These are phyloP conservation scores for Tigriopus californicus DNA, from an alignment of 2,888 invertebrate species.

Conservation along the genomic window DNA sequence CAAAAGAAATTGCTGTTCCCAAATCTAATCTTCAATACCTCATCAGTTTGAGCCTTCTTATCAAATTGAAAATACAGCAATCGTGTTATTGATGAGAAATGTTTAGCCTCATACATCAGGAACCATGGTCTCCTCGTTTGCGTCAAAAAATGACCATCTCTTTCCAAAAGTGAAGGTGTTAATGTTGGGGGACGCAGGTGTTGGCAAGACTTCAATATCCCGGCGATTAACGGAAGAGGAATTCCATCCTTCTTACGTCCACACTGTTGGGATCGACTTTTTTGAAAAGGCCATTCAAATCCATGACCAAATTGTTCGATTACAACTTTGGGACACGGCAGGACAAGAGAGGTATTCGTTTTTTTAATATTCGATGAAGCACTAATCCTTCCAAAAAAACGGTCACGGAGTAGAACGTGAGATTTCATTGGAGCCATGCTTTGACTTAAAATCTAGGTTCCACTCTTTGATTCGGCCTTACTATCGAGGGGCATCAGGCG, in stretches of 20 bases:
- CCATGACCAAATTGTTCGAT: neutral
- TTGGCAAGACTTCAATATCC: neutral
- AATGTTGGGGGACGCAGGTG: slow-evolving; percentile 4
- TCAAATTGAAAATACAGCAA: no score
- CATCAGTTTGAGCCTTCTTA: no score
- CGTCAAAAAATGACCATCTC: no score
- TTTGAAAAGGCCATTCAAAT: neutral
- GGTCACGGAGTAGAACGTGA: no score
- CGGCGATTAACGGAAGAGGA: neutral
- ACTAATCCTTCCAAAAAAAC: no score
- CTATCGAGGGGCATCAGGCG: neutral
- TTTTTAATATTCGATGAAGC: neutral
- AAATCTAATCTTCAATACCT: no score
- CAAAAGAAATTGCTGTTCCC: no score
- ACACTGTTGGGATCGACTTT: slow-evolving; percentile 1
- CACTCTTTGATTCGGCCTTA: neutral
- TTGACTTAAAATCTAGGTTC: neutral
- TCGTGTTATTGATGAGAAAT: no score
- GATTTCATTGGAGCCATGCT: neutral
- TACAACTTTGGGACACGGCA: slow-evolving; percentile 2
- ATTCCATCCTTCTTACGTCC: neutral
- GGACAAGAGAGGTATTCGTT: neutral
- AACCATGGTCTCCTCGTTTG: no score
- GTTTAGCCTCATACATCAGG: no score
- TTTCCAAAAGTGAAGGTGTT: neutral